phyloP scores from a whole-genome alignment of 2,113 vertebrate species.

The Engraulis encrasicolus region DNA sequence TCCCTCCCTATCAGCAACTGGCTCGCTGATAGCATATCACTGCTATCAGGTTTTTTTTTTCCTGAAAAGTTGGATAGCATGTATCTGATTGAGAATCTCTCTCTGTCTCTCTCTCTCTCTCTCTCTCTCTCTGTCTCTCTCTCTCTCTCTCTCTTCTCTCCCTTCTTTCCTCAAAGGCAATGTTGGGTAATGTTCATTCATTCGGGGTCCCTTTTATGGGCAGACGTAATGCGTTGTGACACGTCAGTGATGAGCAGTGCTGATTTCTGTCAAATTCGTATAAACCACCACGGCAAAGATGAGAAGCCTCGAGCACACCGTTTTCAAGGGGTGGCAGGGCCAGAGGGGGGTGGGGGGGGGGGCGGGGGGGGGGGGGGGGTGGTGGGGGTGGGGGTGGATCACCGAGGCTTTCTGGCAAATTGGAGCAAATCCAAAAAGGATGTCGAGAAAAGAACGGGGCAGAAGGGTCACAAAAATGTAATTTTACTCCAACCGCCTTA shows the following conservation, averaged over 20 bases:
- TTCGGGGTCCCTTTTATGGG: slow-evolving; percentile 61
- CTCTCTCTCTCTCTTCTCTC: neutral
- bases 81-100: slow-evolving; percentile 55
- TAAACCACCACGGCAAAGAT: slow-evolving; percentile 54
- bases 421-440: slow-evolving; percentile 42
- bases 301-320: slow-evolving; percentile 43
- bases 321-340: no score
- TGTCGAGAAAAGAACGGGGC: neutral
- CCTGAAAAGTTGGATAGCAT: slow-evolving; percentile 48
- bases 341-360: neutral
- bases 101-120: neutral
- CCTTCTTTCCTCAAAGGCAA: slow-evolving; percentile 2
- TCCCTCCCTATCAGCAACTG: slow-evolving; percentile 42
- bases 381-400: neutral
- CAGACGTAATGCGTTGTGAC: slow-evolving; percentile 66
- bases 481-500: neutral
- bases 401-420: slow-evolving; percentile 42
- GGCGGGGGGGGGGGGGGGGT: slow-evolving; percentile 1
- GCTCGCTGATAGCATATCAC: slow-evolving; percentile 50
- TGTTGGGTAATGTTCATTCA: slow-evolving; percentile 51
- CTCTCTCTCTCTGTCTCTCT: neutral
- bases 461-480: slow-evolving; percentile 11
- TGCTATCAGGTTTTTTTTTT: slow-evolving; percentile 57
- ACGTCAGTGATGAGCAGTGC: slow-evolving; percentile 61
- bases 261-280: slow-evolving; percentile 63